Evolutionary conservation across 2,113 vertebrate species (phyloP).

Genomic region (Brienomyrus brachyistius): DNA sequence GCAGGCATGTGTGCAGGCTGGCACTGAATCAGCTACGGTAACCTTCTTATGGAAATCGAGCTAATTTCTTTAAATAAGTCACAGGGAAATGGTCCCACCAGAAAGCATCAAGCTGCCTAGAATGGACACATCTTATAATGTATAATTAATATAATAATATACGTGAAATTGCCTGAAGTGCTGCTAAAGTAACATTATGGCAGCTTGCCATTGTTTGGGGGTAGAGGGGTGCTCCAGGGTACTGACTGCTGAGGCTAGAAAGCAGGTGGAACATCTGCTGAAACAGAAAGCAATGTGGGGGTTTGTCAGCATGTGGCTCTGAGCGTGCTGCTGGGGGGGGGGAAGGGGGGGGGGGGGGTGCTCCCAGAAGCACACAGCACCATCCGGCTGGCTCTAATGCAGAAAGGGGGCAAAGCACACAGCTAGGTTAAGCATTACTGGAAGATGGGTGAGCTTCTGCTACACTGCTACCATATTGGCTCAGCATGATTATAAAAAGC

Average conservation of each 20-base stretch:
- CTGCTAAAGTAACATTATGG: background rate
- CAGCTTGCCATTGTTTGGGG: background rate
- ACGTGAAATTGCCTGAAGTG: background rate
- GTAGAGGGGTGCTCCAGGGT: background rate
- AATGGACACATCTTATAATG: background rate
- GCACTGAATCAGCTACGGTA: background rate
- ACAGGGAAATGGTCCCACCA: background rate
- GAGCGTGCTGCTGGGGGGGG: background rate
- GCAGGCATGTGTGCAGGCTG: background rate
- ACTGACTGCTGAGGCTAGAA: background rate
- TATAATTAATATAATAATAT: background rate
- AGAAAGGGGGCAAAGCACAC: background rate
- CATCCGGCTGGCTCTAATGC: background rate
- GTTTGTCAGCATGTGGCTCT: background rate
- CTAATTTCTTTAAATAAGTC: background rate
- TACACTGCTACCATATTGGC: background rate
- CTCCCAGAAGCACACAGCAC: background rate
- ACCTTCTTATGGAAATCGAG: background rate
- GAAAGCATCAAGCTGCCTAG: background rate
- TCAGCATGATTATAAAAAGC: background rate
- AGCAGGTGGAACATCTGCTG: background rate
- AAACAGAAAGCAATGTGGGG: background rate
- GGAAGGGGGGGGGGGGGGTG: no score
- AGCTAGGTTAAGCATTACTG: background rate
- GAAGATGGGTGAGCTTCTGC: background rate